Evolutionary conservation across 1,140 invertebrate species (phyloP).

Genomic region (Elymnias hypermnestra): DNA sequence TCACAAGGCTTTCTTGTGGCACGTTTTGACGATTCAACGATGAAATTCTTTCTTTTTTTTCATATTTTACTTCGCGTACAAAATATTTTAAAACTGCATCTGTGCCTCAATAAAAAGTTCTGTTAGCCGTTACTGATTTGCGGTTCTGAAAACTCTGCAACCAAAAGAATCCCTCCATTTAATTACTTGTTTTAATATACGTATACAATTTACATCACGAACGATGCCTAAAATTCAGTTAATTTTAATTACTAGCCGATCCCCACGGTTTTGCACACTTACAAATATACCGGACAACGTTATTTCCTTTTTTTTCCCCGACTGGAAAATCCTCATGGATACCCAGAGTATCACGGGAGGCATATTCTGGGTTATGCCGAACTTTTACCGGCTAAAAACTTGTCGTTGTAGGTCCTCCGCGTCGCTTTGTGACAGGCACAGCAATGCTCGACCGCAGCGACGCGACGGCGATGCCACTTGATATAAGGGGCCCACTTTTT

Average conservation of each 20-base stretch:
- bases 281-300: no score
- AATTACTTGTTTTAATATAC: background rate
- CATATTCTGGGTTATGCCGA: no score
- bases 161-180: background rate
- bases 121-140: background rate
- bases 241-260: background rate
- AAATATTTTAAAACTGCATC: constrained; percentile 13
- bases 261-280: no score
- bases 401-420: no score
- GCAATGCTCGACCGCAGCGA: no score
- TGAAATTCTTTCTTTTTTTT: constrained; percentile 32
- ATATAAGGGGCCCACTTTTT: no score
- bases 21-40: constrained; percentile 46
- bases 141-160: background rate
- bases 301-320: no score
- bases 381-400: no score
- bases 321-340: no score
- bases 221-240: background rate
- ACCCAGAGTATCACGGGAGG: no score
- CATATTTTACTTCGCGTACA: constrained; percentile 10
- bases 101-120: constrained; percentile 3
- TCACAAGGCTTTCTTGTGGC: constrained; percentile 38
- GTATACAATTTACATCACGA: background rate
- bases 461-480: no score
- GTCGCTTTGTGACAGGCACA: no score